Conservation (phyloP, 2,888 invertebrate species). For the Oconnorella tubifera region DNA sequence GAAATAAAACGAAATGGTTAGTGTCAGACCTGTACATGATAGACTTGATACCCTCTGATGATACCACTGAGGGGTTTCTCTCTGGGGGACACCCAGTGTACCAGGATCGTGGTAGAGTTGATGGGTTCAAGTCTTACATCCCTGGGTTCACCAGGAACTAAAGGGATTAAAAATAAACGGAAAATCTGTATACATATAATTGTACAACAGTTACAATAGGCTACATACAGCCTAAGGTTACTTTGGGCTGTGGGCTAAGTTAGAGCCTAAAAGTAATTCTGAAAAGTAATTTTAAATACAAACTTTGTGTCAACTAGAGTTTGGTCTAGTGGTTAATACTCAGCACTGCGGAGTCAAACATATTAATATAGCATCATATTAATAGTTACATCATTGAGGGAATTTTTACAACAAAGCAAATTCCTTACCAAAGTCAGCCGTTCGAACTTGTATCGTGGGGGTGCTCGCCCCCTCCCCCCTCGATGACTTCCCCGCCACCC, state of each 20-base stretch:
- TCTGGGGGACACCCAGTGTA: constrained; percentile 88
- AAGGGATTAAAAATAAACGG: not conserved
- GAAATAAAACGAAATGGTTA: no score
- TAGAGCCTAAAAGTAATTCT: no score
- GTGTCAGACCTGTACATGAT: constrained; percentile 57
- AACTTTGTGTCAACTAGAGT: no score
- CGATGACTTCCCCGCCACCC: constrained; percentile 90
- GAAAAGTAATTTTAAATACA: no score
- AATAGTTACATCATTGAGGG: no score
- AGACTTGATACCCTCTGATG: constrained; percentile 94
- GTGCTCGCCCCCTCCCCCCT: constrained; percentile 82
- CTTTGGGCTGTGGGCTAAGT: no score
- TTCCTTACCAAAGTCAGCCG: constrained; percentile 92
- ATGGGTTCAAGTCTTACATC: constrained; percentile 81
- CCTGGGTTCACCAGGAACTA: constrained; percentile 96
- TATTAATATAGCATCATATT: no score
- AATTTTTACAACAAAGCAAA: no score
- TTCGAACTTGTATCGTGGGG: constrained; percentile 86
- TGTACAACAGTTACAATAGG: not conserved
- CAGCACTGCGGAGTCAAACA: no score
- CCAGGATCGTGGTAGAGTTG: constrained; percentile 90
- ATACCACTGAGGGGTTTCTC: constrained; percentile 90
- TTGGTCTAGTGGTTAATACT: no score
- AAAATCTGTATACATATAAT: not conserved
- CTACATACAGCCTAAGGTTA: not conserved